Percentiles rank a stretch among this genome's conserved stretches.
These are phyloP conservation scores for Athrips mouffetella DNA, from an alignment of 2,888 invertebrate genomes.

Conservation along the genomic window DNA sequence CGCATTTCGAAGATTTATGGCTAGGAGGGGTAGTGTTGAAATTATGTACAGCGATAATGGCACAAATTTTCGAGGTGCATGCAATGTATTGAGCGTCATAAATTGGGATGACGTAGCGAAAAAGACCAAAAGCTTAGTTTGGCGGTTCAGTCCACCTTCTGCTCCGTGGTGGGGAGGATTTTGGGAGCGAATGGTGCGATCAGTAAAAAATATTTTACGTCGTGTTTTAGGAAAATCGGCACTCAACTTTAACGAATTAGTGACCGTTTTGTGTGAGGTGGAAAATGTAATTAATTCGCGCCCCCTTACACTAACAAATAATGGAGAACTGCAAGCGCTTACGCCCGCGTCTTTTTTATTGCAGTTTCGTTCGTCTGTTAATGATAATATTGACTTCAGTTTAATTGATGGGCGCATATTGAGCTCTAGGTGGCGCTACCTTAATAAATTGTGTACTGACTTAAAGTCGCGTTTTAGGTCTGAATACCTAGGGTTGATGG, in stretches of 20 bases:
- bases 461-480: too few relatives aligned
- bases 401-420: too few relatives aligned
- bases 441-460: too few relatives aligned
- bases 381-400: too few relatives aligned
- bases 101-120: neutral
- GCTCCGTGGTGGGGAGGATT: neutral
- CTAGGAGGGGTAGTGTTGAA: neutral
- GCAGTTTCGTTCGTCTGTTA: too few relatives aligned
- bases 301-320: neutral
- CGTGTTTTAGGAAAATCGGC: neutral
- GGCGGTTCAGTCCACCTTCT: neutral
- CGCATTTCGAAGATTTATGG: neutral
- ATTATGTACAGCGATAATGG: conserved; percentile 1
- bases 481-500: too few relatives aligned
- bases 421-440: too few relatives aligned
- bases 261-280: neutral
- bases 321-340: neutral
- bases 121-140: neutral
- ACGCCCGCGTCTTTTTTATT: neutral
- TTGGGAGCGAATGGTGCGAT: neutral
- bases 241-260: neutral
- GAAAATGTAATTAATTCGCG: neutral
- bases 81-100: neutral
- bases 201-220: neutral
- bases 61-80: neutral